Evolutionary conservation across 2,113 vertebrate species (phyloP).

Genomic region (Zapornia atra): DNA sequence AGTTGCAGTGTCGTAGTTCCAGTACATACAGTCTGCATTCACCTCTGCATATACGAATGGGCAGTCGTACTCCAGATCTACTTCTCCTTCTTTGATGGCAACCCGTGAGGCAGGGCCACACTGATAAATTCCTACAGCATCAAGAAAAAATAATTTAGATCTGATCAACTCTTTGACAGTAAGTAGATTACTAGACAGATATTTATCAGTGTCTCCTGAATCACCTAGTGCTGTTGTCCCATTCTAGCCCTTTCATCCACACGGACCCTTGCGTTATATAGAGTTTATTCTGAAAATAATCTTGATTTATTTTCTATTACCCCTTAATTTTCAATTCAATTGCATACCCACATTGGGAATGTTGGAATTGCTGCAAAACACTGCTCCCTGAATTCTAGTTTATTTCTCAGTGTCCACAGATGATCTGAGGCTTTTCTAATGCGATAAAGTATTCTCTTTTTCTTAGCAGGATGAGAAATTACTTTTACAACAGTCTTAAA

Average conservation of each 20-base stretch:
- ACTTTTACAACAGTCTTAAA: neutral
- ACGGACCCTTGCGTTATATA: neutral
- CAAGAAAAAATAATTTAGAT: neutral
- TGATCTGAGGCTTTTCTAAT: neutral
- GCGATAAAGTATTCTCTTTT: neutral
- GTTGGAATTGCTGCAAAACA: neutral
- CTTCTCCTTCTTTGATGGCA: constrained; percentile 73
- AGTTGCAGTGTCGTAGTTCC: neutral
- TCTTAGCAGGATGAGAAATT: neutral
- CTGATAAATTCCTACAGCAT: constrained; percentile 76
- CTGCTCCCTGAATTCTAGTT: neutral
- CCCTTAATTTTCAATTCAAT: neutral
- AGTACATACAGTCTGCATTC: constrained; percentile 77
- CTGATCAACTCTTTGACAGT: neutral
- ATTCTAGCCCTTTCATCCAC: neutral
- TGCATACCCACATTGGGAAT: neutral
- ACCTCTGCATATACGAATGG: constrained; percentile 79
- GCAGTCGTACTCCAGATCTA: constrained; percentile 70
- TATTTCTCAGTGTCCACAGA: neutral
- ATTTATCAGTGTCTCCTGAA: neutral
- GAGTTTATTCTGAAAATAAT: neutral
- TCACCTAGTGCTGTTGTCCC: neutral
- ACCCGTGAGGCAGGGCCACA: constrained; percentile 77
- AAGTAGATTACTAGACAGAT: neutral
- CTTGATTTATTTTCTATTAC: neutral